Percentiles rank a stretch among this genome's conserved stretches.
phyloP scores from a whole-genome alignment of 2,888 invertebrate genomes.

The Acanthoscelides obtectus region DNA sequence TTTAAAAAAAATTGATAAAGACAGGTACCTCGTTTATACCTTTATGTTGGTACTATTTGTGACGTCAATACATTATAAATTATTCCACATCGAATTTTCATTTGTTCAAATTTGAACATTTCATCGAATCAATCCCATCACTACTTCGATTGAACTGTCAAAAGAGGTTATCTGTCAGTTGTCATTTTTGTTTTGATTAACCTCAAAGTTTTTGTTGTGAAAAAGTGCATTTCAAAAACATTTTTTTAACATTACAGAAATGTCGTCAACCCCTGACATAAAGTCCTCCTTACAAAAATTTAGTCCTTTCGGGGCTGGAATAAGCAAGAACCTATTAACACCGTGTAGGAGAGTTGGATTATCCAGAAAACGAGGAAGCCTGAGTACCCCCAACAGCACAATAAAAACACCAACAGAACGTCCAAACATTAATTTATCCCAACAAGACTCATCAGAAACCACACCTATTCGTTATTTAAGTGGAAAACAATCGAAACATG shows the following conservation, averaged over 20 bases:
- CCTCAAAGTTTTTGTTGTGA: too few species aligned
- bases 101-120: neutral
- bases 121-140: too few species aligned
- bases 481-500: neutral
- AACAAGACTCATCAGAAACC: slow-evolving; percentile 5
- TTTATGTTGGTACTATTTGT: neutral
- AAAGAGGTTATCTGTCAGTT: too few species aligned
- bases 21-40: neutral
- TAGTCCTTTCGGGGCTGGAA: slow-evolving; percentile 38
- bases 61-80: neutral
- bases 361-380: slow-evolving; percentile 41
- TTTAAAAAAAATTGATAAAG: neutral
- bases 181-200: too few species aligned
- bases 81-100: too few species aligned
- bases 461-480: slow-evolving; percentile 13
- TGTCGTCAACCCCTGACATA: slow-evolving; percentile 14
- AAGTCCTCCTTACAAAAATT: slow-evolving; percentile 7
- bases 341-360: slow-evolving; percentile 54
- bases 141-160: too few species aligned
- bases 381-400: slow-evolving; percentile 20
- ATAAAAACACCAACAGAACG: slow-evolving; percentile 9
- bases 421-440: slow-evolving; percentile 4
- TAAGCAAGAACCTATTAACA: slow-evolving; percentile 52
- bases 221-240: too few species aligned
- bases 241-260: too few species aligned